A percentile compares a stretch with the other conserved stretches of the same genome.
phyloP scores from a whole-genome alignment of 35 echinoderm and acorn worm species.

The Nesometra sesokonis region DNA sequence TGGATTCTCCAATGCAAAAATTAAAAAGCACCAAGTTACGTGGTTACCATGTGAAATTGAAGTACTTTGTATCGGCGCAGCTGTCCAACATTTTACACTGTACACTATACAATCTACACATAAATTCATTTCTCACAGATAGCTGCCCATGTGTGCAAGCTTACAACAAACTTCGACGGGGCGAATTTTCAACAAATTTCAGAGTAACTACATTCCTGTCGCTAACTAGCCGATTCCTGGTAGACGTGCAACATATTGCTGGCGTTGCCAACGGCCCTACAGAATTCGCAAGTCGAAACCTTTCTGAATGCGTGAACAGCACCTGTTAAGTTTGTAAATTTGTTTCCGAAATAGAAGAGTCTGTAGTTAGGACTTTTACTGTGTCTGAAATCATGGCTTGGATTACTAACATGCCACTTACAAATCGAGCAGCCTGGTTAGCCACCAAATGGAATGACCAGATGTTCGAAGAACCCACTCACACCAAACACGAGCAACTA shows the following conservation, averaged over 20 bases:
- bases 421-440: not conserved
- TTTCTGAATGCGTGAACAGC: not conserved
- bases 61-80: not conserved
- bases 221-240: no score
- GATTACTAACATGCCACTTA: not conserved
- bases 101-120: not conserved
- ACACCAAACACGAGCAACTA: not conserved
- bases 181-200: not conserved
- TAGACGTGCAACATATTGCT: no score
- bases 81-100: not conserved
- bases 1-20: not conserved
- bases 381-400: not conserved
- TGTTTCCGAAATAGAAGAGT: not conserved
- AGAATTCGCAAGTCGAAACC: not conserved
- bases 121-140: not conserved
- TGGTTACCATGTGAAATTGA: conserved; percentile 10
- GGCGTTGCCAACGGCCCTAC: no score
- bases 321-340: not conserved
- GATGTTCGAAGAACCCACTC: not conserved
- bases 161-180: not conserved
- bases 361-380: no score
- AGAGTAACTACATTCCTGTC: not conserved
- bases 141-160: not conserved
- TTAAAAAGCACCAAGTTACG: not conserved
- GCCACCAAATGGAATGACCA: not conserved